phyloP scores from a whole-genome alignment of 2,797 vertebrate genomes.

The Zenarchopterus dispar region DNA sequence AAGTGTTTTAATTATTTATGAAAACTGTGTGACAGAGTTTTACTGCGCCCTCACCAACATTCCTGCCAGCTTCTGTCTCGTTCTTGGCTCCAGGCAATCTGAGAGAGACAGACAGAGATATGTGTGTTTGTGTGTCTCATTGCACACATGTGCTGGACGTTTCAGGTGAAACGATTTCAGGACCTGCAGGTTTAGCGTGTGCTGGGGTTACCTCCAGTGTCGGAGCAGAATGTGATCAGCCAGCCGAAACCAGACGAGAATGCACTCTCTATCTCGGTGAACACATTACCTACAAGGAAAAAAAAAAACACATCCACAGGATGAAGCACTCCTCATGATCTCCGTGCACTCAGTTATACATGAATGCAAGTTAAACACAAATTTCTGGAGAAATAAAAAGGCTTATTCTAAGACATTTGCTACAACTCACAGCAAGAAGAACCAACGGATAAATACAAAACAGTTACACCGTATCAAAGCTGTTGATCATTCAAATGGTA shows the following conservation, averaged over 20 bases:
- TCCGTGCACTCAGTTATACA: not conserved
- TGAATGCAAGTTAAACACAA: not conserved
- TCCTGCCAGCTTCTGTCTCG: slow-evolving; percentile 88
- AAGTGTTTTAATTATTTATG: no score
- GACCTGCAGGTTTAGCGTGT: no score
- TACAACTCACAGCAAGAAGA: no score
- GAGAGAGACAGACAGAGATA: slow-evolving; percentile 37
- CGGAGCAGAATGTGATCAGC: slow-evolving; percentile 90
- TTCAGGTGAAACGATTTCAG: no score
- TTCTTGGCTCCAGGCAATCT: slow-evolving; percentile 90
- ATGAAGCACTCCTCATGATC: not conserved
- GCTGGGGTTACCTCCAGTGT: slow-evolving; percentile 83
- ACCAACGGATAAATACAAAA: no score
- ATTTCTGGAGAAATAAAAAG: no score
- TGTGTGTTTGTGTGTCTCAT: no score
- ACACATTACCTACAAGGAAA: slow-evolving; percentile 63
- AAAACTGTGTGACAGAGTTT: not conserved
- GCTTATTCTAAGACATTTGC: no score
- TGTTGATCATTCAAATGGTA: no score
- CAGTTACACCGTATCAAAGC: no score
- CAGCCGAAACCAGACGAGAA: slow-evolving; percentile 87
- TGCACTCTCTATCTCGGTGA: slow-evolving; percentile 73
- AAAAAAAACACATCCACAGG: not conserved
- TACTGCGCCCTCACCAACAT: slow-evolving; percentile 88
- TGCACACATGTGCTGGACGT: no score